Base-by-base conservation (phyloP, 2,113 vertebrate genomes). In the Acrocephalus arundinaceus region DNA sequence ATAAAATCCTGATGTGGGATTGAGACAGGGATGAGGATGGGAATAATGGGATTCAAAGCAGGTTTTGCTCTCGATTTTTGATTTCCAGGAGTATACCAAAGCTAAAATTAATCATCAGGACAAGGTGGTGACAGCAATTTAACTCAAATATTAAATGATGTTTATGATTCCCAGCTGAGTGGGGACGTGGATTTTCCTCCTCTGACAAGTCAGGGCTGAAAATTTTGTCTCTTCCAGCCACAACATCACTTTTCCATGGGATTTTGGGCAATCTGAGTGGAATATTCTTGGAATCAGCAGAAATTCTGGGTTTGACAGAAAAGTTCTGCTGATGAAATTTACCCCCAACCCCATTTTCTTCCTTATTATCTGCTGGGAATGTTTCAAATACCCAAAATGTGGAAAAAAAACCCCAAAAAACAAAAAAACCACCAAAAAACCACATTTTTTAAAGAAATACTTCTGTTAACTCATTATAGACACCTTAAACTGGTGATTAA, bases 131-230 rank as follows among this genome's bases (percentile, higher is more conserved):
- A 86, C 73, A 96, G 77, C 46, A 83, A 25, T 79, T 88, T 48
- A 55, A 43, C 49, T n/a, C 67, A 61, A 62, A 76, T 73, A 77
- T 46, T 41, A 61, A 74, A 11, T 70, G 72, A 49, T 91, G 84
- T 66, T 95, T 61, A 37, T 80, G 89, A 45, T 80, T 77, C 72
- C 87, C 89, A 84, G 83, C 63, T 92, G 91, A 82, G 67, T 33
- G 45, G 31, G 31, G 54, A 70, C 15, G 3, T 1, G 17, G 61
- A 28, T 68, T 86, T 86, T 57, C 45, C 33, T 79, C 54, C 66
- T 18, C 37, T 68, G 86, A 63, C 33, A 46, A 75, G 39, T 49
- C 46, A 13, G 14, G 41, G 65, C 41, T 93, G 21, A 74, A 92
- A 51, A 25, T 43, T 37, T 70, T 73, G 63, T 83, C 59, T 70